Base-by-base conservation (phyloP, 2,888 invertebrate genomes). In the Nomada ferruginata region DNA sequence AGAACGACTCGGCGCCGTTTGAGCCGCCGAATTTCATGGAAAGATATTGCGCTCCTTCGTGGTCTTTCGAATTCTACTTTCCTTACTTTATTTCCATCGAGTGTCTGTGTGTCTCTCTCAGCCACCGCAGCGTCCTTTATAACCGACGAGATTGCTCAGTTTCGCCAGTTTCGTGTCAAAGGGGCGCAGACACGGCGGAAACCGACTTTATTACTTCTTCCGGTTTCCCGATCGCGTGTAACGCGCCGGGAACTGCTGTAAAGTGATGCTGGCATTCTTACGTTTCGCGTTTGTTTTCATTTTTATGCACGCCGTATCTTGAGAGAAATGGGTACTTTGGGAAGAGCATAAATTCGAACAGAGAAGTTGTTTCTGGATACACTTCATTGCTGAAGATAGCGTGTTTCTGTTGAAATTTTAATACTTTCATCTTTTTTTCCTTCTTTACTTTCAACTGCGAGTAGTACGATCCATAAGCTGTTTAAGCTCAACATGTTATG, bases 11-110 rank as follows among this genome's bases (percentile, higher is more conserved):
- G 69, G 11, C 57, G 74, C 57, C 77, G 80, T 85, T 85, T 76
- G 73, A 82, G 73, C 81, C 83, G 85, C 83, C 89, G 88, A 90
- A 90, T 85, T 87, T 86, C 83, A 89, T 85, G 84, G 86, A 90
- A 78, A 87, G 89, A 90, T 90, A 90, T 90, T 89, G 88, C 85
- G 61, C 77, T 72, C 55, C 66, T 76, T 66, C 73, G 82, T 47
- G 86, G 79, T 85, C 84, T 82, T 73, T 76, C 81, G 47, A 68
- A 77, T 76, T 82, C 69, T 61, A 72, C 74, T 79, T 73, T 76
- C 52, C 57, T 68, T 64, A 73, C 73, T 69, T 79, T 74, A 72
- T 83, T 71, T 72, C 72, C 57, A n/a, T 63, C 44, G 29, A 36
- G 9, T 53, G 42, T 36, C 61, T 60, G 72, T 76, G 72, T 78